Base-by-base conservation (phyloP, 30 jellyfish, hydroid and myxozoan genomes). In the Calvadosia cruxmelitensis region DNA sequence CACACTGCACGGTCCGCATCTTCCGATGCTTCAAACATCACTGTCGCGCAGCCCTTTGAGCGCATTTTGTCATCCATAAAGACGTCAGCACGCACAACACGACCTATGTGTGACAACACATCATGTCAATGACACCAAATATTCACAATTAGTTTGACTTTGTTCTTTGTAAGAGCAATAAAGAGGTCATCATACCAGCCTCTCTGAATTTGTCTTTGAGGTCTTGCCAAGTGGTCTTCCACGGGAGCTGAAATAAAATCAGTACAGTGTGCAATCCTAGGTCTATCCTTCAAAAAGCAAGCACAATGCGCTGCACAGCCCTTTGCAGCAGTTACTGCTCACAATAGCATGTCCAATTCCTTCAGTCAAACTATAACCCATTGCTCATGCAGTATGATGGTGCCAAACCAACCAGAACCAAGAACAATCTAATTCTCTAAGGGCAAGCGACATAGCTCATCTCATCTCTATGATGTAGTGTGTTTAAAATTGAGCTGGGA, bases 171-270 rank as follows among this genome's bases (percentile, higher is more conserved):
- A 57, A 57, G 69, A 15, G 69, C 7, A n/a, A n/a, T n/a, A 42
- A 42, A 42, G 10, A 20, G 3, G 20, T 50, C 0, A 16, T 5
- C 87, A 29, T 72, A 87, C 97, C 97, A 20, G 80, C 84, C 34
- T 80, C 93, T 70, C 97, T 72, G 74, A 87, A 87, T 31, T 83
- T 83, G 50, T 87, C 97, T 33, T 87, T 87, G 61, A 87, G 84
- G n/a, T 87, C 97, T 53, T 87, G 97, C 97, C 97, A 87, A 20
- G 82, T 81, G 16, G 78, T 66, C 34, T 79, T 82, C 84, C 93
- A 87, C 34, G 97, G 97, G 29, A 87, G 90, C 97, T 87, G 52
- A 76, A 87, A 76, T 34, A 42, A 49, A 0, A 67, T 7, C 61
- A 64, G 26, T 7, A 67, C n/a, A 42, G 57, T 42, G 57, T 42